phyloP scores from a whole-genome alignment of 2,113 vertebrate genomes.

The Callipepla californica region DNA sequence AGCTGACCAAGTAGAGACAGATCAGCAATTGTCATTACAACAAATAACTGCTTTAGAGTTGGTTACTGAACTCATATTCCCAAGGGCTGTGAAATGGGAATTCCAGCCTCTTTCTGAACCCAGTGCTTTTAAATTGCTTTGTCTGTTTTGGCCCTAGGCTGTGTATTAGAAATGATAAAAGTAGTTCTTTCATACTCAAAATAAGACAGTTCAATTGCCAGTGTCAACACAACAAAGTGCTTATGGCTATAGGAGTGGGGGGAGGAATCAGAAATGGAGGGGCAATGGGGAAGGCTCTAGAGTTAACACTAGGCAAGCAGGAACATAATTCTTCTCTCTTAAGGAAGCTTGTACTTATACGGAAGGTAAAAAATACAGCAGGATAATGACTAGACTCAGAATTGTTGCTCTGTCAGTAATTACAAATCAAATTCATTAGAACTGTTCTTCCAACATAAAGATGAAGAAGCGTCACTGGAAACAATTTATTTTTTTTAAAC shows the following conservation, averaged over 20 bases:
- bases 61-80: background rate
- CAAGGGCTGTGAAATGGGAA: slow-evolving; percentile 37
- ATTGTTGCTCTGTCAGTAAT: slow-evolving; percentile 49
- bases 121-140: slow-evolving; percentile 48
- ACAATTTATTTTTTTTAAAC: background rate
- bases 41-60: background rate
- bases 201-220: slow-evolving; percentile 59
- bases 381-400: slow-evolving; percentile 22
- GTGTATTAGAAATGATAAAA: slow-evolving; percentile 76
- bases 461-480: slow-evolving; percentile 41
- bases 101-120: slow-evolving; percentile 67
- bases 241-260: background rate
- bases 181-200: slow-evolving; percentile 65
- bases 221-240: slow-evolving; percentile 69
- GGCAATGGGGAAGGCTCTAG: background rate
- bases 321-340: slow-evolving; percentile 25
- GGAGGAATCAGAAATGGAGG: background rate
- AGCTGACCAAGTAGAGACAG: background rate
- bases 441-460: slow-evolving; percentile 38
- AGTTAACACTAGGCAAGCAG: background rate
- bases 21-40: background rate
- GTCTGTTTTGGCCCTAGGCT: slow-evolving; percentile 76
- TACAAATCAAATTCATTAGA: slow-evolving; percentile 23
- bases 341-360: background rate
- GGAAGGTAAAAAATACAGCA: too few species aligned